Evolutionary conservation across 2,888 invertebrate genomes (phyloP).

Genomic region (Sepioteuthis lessoniana): DNA sequence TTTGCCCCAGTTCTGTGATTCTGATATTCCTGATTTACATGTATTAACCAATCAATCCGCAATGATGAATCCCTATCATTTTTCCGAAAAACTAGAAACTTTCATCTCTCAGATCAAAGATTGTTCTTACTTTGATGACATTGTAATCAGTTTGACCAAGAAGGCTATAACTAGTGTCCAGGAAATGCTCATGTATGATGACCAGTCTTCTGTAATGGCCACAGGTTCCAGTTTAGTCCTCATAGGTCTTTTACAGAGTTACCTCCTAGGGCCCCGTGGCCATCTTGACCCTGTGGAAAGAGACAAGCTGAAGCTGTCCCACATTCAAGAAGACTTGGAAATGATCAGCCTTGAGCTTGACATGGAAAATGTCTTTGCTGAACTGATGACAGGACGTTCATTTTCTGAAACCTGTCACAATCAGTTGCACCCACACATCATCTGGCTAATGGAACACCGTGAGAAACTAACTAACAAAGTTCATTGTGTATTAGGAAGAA

Average conservation of each 20-base stretch:
- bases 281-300: slow-evolving; percentile 89
- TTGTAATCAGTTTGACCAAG: not conserved
- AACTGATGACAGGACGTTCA: not conserved
- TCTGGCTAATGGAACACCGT: slow-evolving; percentile 58
- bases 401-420: slow-evolving; percentile 45
- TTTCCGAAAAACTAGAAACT: not conserved
- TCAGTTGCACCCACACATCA: slow-evolving; percentile 65
- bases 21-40: slow-evolving; percentile 43
- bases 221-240: slow-evolving; percentile 61
- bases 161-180: slow-evolving; percentile 25
- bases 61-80: not conserved
- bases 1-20: slow-evolving; percentile 14
- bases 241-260: slow-evolving; percentile 61
- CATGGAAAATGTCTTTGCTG: slow-evolving; percentile 41
- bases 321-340: slow-evolving; percentile 80
- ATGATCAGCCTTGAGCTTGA: slow-evolving; percentile 42
- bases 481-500: slow-evolving; percentile 55
- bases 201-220: slow-evolving; percentile 1
- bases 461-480: slow-evolving; percentile 55
- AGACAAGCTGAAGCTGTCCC: slow-evolving; percentile 82
- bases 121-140: slow-evolving; percentile 35
- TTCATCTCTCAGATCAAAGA: slow-evolving; percentile 40
- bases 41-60: not conserved
- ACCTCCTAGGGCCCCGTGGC: slow-evolving; percentile 77
- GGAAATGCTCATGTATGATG: not conserved